Percentiles rank a stretch among this genome's conserved stretches.
These are phyloP conservation scores for Physella acuta DNA, from an alignment of 1,140 invertebrate genomes.

Conservation along the genomic window DNA sequence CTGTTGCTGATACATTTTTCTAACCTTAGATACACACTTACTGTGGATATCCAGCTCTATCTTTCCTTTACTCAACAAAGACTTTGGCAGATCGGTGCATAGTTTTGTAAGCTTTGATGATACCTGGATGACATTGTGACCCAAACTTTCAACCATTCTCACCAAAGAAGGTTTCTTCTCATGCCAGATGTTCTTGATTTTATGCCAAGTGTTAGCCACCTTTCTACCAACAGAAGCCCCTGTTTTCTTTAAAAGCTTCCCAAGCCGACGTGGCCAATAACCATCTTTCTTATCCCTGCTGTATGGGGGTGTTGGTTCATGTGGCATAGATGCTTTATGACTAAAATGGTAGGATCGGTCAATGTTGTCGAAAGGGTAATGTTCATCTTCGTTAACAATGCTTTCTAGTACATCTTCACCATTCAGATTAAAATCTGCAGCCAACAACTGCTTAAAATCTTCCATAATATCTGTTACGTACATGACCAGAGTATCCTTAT, in stretches of 20 bases:
- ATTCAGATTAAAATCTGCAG: too few relatives aligned
- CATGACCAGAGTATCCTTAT: too few relatives aligned
- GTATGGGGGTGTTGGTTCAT: too few relatives aligned
- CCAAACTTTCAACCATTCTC: neutral
- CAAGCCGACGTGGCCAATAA: conserved; percentile 6
- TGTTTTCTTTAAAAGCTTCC: conserved; percentile 13
- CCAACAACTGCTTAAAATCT: too few relatives aligned
- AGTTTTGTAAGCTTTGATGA: neutral
- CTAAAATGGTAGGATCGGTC: too few relatives aligned
- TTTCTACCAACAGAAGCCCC: conserved; percentile 9
- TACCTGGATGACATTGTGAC: neutral
- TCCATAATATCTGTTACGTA: too few relatives aligned
- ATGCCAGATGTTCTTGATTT: conserved; percentile 9
- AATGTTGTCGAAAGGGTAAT: too few relatives aligned
- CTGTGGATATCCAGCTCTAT: conserved; percentile 8
- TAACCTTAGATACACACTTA: neutral
- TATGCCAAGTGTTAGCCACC: neutral
- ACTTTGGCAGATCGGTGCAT: conserved; percentile 2
- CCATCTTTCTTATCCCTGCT: neutral
- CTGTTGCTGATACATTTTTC: conserved; percentile 15
- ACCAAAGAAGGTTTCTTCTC: conserved; percentile 3
- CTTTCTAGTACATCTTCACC: too few relatives aligned
- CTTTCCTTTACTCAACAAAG: neutral
- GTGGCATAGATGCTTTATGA: too few relatives aligned
- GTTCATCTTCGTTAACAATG: too few relatives aligned